A percentile compares a stretch with the other conserved stretches of the same genome.
These are phyloP conservation scores for Anthrax anthrax DNA, from an alignment of 2,888 invertebrate genomes.

Conservation along the genomic window DNA sequence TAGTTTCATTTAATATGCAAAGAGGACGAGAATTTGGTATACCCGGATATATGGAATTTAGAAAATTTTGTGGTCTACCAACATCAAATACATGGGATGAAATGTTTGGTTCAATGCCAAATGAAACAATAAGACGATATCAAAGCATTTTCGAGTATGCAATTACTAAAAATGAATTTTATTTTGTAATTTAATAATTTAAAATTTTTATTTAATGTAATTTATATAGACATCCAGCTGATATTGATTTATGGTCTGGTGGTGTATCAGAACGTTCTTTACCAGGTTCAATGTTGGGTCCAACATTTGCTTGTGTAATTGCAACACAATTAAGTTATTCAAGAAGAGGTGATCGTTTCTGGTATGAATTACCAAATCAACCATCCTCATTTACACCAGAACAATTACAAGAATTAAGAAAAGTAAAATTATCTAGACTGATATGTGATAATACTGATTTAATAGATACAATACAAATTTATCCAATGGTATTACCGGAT, in stretches of 20 bases:
- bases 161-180: background rate
- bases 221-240: slow-evolving; percentile 57
- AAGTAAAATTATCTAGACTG: slow-evolving; percentile 62
- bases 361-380: slow-evolving; percentile 86
- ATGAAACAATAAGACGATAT: slow-evolving; percentile 71
- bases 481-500: slow-evolving; percentile 84
- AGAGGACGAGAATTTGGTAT: slow-evolving; percentile 82
- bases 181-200: slow-evolving; percentile 1
- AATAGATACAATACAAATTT: slow-evolving; percentile 79
- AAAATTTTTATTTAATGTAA: background rate
- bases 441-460: slow-evolving; percentile 88
- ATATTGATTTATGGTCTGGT: slow-evolving; percentile 90
- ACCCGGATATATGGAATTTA: slow-evolving; percentile 85
- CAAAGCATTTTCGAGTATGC: slow-evolving; percentile 68
- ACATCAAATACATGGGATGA: slow-evolving; percentile 62
- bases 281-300: slow-evolving; percentile 84
- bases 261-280: slow-evolving; percentile 83
- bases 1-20: slow-evolving; percentile 88
- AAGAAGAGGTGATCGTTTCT: slow-evolving; percentile 81
- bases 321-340: slow-evolving; percentile 85
- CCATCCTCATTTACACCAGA: slow-evolving; percentile 82
- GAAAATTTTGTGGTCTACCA: slow-evolving; percentile 78
- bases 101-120: slow-evolving; percentile 75
- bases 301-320: slow-evolving; percentile 87
- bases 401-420: slow-evolving; percentile 70